Evolutionary conservation across 2,113 vertebrate species (phyloP), one percentile per base, ranked within the genome.

Genomic region (Odontesthes bonariensis): DNA sequence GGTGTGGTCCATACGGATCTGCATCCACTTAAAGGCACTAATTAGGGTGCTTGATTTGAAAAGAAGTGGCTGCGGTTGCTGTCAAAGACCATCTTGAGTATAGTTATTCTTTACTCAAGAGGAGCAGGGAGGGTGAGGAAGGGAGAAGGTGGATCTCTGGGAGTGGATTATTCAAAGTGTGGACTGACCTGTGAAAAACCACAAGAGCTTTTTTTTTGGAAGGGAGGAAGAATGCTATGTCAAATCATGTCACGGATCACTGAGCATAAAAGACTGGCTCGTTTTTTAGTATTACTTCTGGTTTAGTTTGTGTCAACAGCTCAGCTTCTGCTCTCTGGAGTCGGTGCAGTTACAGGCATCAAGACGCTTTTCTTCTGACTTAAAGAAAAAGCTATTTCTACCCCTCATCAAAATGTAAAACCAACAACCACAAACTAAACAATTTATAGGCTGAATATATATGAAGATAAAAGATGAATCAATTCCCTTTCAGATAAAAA

Each of bases 41-140:
- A 93, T 93, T 92, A 92, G 83, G 80, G 86, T 8, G 71, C 83
- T 51, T 49, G 20, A 83, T 88, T 82, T 61, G 77, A 80, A 83
- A 68, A 73, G 72, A 80, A 68, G 77, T 22, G 72, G 71, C 73
- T 72, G 89, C 8, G 20, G 85, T 82, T 69, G 77, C 82, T 87
- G 90, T 89, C 90, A 89, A 83, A 81, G 57, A 79, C 59, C 66
- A 70, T 73, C 79, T 79, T 42, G 63, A 79, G 82, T 68, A 79
- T 67, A 56, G 73, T 77, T 64, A 59, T 73, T 68, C 62, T 70
- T 69, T 16, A 23, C 56, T 69, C 0, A 1, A 65, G 69, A 63
- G 65, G 69, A 81, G 27, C 40, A 23, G 52, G 7, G 42, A 64
- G 66, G 68, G n/a, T 1, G 54, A 59, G 38, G 11, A 40, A 52